Base-by-base conservation (phyloP, 2,113 vertebrate genomes). In the Felis catus region DNA sequence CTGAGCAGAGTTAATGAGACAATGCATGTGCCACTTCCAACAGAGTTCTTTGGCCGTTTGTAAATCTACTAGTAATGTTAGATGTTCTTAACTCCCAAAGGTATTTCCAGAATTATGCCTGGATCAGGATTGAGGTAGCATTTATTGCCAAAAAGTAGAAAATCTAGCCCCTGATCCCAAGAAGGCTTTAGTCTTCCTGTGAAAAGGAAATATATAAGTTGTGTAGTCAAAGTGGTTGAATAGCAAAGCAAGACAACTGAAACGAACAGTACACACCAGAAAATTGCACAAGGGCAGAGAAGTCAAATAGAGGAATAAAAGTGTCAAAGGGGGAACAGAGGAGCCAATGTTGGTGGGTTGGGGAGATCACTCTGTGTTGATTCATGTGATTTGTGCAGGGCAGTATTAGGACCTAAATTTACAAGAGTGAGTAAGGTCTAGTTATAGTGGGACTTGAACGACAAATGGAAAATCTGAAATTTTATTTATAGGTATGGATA, bases 11-110 rank as follows among this genome's bases (percentile, higher is more conserved):
- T 33, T 27, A 66, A 21, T 23, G 13, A 76, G 36, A 39, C 1
- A 25, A 11, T 5, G 0, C 39, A 16, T 8, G 5, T 21, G 4
- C 5, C 0, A 4, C 13, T 19, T 33, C 65, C 23, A n/a, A 0
- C 4, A 39, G 21, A 16, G 2, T n/a, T 58, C 39, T 70, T n/a
- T 86, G 14, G 8, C 29, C n/a, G 21, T 41, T 91, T 61, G 48
- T 68, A 80, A 89, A 68, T 55, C 25, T 3, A 39, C 18, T 5
- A 31, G 39, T 36, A 76, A 63, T 71, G 15, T 58, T 68, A 84
- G n/a, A 2, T 39, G 5, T 61, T 45, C 19, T 68, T 5, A 84
- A 29, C 70, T 78, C 33, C 51, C 66, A 74, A 70, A 70, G 39
- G 2, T 29, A 39, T 9, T 53, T 81, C 27, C 25, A 89, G 39